Percentiles rank a stretch among this genome's conserved stretches.
Evolutionary conservation across 2,888 invertebrate species (phyloP).

Genomic region (Acleris sparsana): DNA sequence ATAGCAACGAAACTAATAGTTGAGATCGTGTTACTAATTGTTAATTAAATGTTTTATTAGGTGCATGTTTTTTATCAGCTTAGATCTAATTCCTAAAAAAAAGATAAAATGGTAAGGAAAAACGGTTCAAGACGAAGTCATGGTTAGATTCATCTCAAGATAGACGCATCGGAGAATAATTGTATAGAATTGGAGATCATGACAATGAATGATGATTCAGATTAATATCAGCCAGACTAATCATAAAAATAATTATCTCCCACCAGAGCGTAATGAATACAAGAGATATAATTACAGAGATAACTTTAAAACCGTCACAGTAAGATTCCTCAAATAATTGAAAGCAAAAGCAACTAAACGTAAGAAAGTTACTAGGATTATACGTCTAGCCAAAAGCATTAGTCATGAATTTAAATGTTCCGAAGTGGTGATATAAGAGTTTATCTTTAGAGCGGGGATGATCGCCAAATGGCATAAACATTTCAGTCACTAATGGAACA

Average conservation of each 20-base stretch:
- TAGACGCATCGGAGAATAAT: slow-evolving; percentile 14
- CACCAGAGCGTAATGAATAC: slow-evolving; percentile 1
- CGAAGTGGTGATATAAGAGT: slow-evolving; percentile 9
- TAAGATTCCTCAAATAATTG: slow-evolving; percentile 10
- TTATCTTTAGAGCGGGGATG: slow-evolving; percentile 6
- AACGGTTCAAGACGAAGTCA: slow-evolving; percentile 8
- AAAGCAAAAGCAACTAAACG: not conserved
- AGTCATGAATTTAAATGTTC: not conserved
- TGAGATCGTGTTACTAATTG: slow-evolving; percentile 24
- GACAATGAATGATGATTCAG: slow-evolving; percentile 8
- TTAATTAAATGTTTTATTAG: slow-evolving; percentile 18
- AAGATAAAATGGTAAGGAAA: slow-evolving; percentile 10
- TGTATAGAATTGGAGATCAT: slow-evolving; percentile 14
- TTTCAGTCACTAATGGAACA: slow-evolving; percentile 20
- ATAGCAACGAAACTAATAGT: not conserved
- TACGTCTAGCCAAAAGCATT: not conserved
- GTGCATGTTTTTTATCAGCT: slow-evolving; percentile 22
- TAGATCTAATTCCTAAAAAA: slow-evolving; percentile 17
- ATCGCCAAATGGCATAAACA: slow-evolving; percentile 24
- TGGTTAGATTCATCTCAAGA: slow-evolving; percentile 17
- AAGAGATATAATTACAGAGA: slow-evolving; percentile 15
- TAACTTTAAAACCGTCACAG: slow-evolving; percentile 9
- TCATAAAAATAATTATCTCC: slow-evolving; percentile 17
- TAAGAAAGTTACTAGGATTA: not conserved
- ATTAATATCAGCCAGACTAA: slow-evolving; percentile 18